These are phyloP conservation scores for Drosophila malerkotliana DNA, from an alignment of 1,140 invertebrate genomes.

Conservation along the genomic window DNA sequence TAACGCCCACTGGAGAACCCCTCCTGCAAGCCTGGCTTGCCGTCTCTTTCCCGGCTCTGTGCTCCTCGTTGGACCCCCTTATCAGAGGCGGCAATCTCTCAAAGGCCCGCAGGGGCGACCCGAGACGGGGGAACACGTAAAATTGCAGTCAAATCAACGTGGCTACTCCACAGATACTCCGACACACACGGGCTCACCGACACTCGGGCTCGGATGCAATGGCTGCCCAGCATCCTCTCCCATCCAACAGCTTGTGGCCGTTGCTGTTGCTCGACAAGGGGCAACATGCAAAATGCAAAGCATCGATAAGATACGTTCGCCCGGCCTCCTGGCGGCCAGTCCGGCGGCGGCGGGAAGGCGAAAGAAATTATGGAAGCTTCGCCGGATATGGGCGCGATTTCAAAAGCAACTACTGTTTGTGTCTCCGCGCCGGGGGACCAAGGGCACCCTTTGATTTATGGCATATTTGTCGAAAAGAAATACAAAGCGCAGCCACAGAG, in stretches of 20 bases:
- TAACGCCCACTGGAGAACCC: constrained; percentile 50
- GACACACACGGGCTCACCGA: constrained; percentile 19
- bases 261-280: constrained; percentile 76
- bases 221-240: constrained; percentile 53
- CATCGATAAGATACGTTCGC: constrained; percentile 75
- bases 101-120: constrained; percentile 43
- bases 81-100: constrained; percentile 74
- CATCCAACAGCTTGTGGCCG: constrained; percentile 48
- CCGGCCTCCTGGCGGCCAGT: no score
- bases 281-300: constrained; percentile 82
- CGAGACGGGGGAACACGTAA: constrained; percentile 43
- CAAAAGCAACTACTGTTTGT: constrained; percentile 81
- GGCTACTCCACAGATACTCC: constrained; percentile 44
- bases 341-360: constrained; percentile 1
- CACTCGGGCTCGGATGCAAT: constrained; percentile 43
- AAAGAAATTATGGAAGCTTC: constrained; percentile 82
- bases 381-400: constrained; percentile 78
- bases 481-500: constrained; percentile 77
- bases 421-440: constrained; percentile 18
- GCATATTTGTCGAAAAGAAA: constrained; percentile 68
- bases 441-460: constrained; percentile 73
- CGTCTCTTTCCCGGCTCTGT: not conserved
- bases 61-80: constrained; percentile 23
- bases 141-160: constrained; percentile 59
- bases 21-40: not conserved